Percentiles rank a stretch among this genome's conserved stretches.
Conservation (phyloP, 2,113 vertebrate genomes). For the human region DNA sequence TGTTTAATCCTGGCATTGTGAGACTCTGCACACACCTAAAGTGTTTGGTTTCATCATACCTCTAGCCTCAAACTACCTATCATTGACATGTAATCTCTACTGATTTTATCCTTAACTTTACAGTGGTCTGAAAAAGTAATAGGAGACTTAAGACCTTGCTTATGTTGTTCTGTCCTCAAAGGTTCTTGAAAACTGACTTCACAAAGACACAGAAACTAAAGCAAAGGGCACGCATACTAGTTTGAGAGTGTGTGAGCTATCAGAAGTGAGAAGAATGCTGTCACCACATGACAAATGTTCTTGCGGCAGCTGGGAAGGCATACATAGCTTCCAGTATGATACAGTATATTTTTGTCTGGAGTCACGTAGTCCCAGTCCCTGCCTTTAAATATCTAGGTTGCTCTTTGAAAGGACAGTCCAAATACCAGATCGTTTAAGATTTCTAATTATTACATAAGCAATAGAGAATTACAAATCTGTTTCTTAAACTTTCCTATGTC, state of each 20-base stretch:
- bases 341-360: slow-evolving; percentile 56
- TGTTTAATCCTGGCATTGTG: neutral
- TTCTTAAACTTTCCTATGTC: neutral
- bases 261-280: neutral
- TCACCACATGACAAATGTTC: slow-evolving; percentile 26
- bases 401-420: slow-evolving; percentile 20
- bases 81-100: neutral
- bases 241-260: neutral
- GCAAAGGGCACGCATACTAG: neutral
- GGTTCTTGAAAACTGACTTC: neutral
- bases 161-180: neutral
- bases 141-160: neutral
- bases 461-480: neutral
- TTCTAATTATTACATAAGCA: neutral
- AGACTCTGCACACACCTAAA: neutral
- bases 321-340: neutral
- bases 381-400: slow-evolving; percentile 61
- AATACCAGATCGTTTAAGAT: neutral
- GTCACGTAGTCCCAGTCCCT: slow-evolving; percentile 44
- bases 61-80: neutral
- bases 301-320: slow-evolving; percentile 46
- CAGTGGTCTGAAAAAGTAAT: neutral
- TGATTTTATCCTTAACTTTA: neutral
- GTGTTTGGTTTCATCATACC: neutral
- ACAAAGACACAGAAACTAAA: neutral